Evolutionary conservation across 2,888 invertebrate species (phyloP).

Genomic region (Cosmopolites sordidus): DNA sequence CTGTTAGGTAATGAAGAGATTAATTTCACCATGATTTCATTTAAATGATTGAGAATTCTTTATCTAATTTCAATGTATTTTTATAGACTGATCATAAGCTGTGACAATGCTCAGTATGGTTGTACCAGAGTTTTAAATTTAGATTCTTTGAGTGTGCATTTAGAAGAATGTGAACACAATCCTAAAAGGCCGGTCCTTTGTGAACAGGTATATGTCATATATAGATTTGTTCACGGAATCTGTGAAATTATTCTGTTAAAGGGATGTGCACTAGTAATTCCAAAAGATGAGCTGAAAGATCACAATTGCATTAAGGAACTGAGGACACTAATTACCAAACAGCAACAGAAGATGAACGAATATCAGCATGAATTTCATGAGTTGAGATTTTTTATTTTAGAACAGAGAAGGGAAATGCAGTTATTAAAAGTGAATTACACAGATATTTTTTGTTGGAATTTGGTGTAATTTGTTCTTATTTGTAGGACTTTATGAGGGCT

Average conservation of each 20-base stretch:
- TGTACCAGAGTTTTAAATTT: conserved; percentile 82
- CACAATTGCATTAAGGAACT: conserved; percentile 92
- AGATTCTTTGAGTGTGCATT: conserved; percentile 77
- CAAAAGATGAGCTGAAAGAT: conserved; percentile 90
- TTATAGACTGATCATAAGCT: conserved; percentile 75
- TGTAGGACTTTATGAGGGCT: conserved; percentile 85
- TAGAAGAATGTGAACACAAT: conserved; percentile 90
- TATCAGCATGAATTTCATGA: conserved; percentile 84
- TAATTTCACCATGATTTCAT: too few relatives aligned
- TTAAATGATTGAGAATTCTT: not conserved
- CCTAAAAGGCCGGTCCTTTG: conserved; percentile 91
- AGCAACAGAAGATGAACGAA: conserved; percentile 81
- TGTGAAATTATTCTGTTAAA: conserved; percentile 9
- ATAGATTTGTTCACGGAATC: not conserved
- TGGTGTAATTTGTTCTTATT: conserved; percentile 9
- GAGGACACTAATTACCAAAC: conserved; percentile 75
- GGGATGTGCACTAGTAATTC: conserved; percentile 90
- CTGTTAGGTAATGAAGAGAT: too few relatives aligned
- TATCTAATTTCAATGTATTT: not conserved
- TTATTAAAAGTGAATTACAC: conserved; percentile 67
- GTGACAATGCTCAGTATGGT: conserved; percentile 87
- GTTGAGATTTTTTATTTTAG: conserved; percentile 80
- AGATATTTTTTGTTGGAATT: not conserved
- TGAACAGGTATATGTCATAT: conserved; percentile 58
- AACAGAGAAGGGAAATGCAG: conserved; percentile 84